phyloP scores from a whole-genome alignment of 2,888 invertebrate genomes.

The Brenthis hecate region DNA sequence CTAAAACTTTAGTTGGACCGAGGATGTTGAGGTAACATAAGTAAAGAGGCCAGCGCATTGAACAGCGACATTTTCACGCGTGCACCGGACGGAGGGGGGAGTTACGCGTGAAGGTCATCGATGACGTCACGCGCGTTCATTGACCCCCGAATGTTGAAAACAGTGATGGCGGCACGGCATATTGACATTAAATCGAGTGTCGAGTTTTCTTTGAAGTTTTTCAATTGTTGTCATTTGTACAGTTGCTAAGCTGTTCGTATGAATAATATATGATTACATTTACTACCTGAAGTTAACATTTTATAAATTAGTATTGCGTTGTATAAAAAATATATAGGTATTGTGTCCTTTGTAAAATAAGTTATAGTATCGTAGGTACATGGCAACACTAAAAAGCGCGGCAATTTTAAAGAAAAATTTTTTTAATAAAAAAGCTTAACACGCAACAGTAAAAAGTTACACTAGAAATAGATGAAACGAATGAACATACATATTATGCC shows the following conservation, averaged over 20 bases:
- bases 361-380: too few relatives aligned
- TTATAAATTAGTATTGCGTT: too few relatives aligned
- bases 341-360: too few relatives aligned
- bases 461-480: not conserved
- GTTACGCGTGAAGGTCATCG: constrained; percentile 76
- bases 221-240: constrained; percentile 21
- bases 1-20: not conserved
- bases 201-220: constrained; percentile 26
- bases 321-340: too few relatives aligned
- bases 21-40: constrained; percentile 10
- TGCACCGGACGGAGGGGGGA: constrained; percentile 36
- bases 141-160: constrained; percentile 65
- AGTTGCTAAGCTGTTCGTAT: constrained; percentile 5
- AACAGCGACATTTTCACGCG: constrained; percentile 47
- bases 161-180: constrained; percentile 51
- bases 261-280: not conserved
- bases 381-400: too few relatives aligned
- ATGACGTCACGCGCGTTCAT: constrained; percentile 73
- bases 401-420: too few relatives aligned
- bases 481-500: not conserved
- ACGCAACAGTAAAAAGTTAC: too few relatives aligned
- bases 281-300: too few relatives aligned
- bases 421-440: too few relatives aligned
- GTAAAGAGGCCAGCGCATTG: constrained; percentile 40
- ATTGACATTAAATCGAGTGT: constrained; percentile 34